These are phyloP conservation scores for Caerostris extrusa DNA, from an alignment of 1,140 invertebrate genomes.

Conservation along the genomic window DNA sequence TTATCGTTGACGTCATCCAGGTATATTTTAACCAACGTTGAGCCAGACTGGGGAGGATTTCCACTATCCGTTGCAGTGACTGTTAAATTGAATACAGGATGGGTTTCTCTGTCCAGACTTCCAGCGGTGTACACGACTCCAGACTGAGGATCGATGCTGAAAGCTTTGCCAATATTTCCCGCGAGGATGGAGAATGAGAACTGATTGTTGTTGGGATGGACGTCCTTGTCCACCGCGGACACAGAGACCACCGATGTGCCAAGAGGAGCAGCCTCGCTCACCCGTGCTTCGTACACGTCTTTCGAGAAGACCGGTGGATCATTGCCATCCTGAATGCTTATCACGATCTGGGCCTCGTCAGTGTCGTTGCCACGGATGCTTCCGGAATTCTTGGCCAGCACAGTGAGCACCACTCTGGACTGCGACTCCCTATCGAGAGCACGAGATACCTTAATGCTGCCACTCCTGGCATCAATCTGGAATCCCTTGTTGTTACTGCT, in stretches of 20 bases:
- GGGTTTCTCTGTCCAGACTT: slow-evolving; percentile 94
- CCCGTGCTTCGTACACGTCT: slow-evolving; percentile 86
- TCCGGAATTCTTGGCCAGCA: slow-evolving; percentile 96
- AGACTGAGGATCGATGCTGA: slow-evolving; percentile 93
- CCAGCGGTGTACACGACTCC: slow-evolving; percentile 90
- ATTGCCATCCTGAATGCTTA: slow-evolving; percentile 96
- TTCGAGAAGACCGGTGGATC: slow-evolving; percentile 95
- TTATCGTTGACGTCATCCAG: slow-evolving; percentile 97
- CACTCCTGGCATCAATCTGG: slow-evolving; percentile 91
- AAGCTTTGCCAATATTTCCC: slow-evolving; percentile 91
- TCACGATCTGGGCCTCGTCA: slow-evolving; percentile 95
- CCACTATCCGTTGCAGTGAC: slow-evolving; percentile 95
- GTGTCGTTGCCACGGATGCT: slow-evolving; percentile 96
- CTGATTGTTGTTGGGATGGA: slow-evolving; percentile 93
- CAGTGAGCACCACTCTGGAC: slow-evolving; percentile 92
- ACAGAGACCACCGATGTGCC: slow-evolving; percentile 90
- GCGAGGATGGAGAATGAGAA: slow-evolving; percentile 94
- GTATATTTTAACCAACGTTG: slow-evolving; percentile 89
- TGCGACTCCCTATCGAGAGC: slow-evolving; percentile 94
- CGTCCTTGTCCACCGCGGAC: slow-evolving; percentile 94
- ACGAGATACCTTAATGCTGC: slow-evolving; percentile 90
- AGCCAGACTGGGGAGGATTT: slow-evolving; percentile 89
- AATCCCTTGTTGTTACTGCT: slow-evolving; percentile 96
- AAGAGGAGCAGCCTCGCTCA: slow-evolving; percentile 89
- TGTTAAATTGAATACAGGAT: slow-evolving; percentile 94